phyloP scores from a whole-genome alignment of 1,140 invertebrate species.

The Micrasema longulum region DNA sequence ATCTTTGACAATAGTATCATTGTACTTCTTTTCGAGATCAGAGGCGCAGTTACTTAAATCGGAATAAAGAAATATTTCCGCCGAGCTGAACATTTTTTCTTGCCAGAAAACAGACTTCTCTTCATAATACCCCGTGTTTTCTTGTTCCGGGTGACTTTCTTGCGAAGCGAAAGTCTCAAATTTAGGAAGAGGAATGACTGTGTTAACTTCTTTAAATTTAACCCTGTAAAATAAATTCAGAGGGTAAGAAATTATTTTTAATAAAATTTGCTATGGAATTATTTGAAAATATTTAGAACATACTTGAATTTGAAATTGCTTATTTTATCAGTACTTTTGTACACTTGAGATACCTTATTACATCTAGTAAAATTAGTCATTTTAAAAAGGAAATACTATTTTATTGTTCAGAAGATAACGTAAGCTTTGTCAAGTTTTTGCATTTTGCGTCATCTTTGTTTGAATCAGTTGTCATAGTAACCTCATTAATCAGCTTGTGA shows the following conservation, averaged over 20 bases:
- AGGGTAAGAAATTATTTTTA: too few species aligned
- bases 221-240: conserved; percentile 57
- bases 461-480: too few species aligned
- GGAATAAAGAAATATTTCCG: conserved; percentile 58
- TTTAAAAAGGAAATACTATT: too few species aligned
- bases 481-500: too few species aligned
- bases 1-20: conserved; percentile 57
- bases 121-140: conserved; percentile 54
- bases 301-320: conserved; percentile 59
- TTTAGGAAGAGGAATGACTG: conserved; percentile 59
- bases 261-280: too few species aligned
- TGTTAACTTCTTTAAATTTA: conserved; percentile 59
- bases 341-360: conserved; percentile 59
- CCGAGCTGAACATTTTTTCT: conserved; percentile 61
- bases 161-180: conserved; percentile 58
- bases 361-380: conserved; percentile 59
- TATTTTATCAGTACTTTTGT: conserved; percentile 59
- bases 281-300: too few species aligned
- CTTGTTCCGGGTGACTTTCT: conserved; percentile 50
- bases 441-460: too few species aligned
- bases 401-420: too few species aligned
- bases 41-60: conserved; percentile 58
- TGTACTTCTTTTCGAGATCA: conserved; percentile 58
- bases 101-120: conserved; percentile 63
- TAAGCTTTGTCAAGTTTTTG: too few species aligned